A percentile compares a stretch with the other conserved stretches of the same genome.
Evolutionary conservation across 1,140 invertebrate species (phyloP).

Genomic region (Dryas iulia): DNA sequence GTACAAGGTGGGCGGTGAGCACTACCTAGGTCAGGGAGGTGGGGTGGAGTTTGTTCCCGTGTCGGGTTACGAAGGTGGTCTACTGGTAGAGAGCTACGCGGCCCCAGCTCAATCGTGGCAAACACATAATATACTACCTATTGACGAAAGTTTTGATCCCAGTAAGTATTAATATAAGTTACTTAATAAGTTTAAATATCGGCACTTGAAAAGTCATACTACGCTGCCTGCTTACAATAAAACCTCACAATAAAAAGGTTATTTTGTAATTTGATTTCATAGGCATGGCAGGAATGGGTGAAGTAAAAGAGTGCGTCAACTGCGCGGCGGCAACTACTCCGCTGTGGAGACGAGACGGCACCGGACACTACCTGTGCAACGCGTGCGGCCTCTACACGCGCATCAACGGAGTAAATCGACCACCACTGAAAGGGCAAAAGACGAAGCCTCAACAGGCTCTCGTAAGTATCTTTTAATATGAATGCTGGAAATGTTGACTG

Average conservation of each 20-base stretch:
- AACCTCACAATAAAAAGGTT: neutral
- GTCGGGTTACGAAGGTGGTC: constrained; percentile 64
- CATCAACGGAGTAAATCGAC: constrained; percentile 93
- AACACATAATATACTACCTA: constrained; percentile 61
- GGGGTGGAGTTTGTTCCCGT: constrained; percentile 70
- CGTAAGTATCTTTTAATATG: constrained; percentile 33
- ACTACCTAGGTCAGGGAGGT: constrained; percentile 67
- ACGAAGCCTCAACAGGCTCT: constrained; percentile 74
- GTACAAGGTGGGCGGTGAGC: constrained; percentile 76
- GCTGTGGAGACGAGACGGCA: constrained; percentile 93
- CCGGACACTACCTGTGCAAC: constrained; percentile 94
- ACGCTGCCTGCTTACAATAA: too few relatives aligned
- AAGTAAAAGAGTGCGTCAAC: constrained; percentile 93
- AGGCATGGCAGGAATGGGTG: constrained; percentile 77
- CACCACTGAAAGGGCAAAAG: constrained; percentile 82
- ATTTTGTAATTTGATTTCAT: neutral
- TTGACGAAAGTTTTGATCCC: constrained; percentile 72
- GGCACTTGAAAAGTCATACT: neutral
- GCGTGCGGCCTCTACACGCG: constrained; percentile 92
- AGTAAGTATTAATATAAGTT: constrained; percentile 40
- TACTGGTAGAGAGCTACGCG: constrained; percentile 68
- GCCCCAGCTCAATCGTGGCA: constrained; percentile 62
- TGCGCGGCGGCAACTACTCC: constrained; percentile 92
- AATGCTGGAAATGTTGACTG: neutral
- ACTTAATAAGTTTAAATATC: neutral